A percentile compares a stretch with the other conserved stretches of the same genome.
Conservation (phyloP, 37 sponge, comb jelly and placozoan species). For the Corticium candelabrum region DNA sequence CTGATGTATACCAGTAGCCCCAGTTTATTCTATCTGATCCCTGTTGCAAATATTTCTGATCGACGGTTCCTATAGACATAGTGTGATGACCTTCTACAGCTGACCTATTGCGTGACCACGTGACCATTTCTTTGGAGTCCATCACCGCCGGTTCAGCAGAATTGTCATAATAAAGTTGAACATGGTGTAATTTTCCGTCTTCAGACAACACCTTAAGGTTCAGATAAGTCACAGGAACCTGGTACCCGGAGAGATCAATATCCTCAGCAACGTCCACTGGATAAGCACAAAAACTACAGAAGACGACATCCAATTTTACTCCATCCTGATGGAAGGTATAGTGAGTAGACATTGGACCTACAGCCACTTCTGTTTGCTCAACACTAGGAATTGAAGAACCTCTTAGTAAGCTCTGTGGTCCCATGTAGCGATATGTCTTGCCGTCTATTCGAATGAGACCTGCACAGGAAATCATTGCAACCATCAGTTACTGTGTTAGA, state of each 20-base stretch:
- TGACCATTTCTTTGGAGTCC: conserved; percentile 18
- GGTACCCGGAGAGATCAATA: background rate
- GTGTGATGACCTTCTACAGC: conserved; percentile 7
- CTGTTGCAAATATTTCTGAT: conserved; percentile 18
- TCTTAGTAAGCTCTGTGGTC: background rate
- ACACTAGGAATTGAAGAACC: background rate
- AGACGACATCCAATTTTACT: conserved; percentile 31
- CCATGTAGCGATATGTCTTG: background rate
- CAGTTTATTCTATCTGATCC: conserved; percentile 53
- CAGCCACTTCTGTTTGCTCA: conserved; percentile 16
- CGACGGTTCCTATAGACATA: conserved; percentile 39
- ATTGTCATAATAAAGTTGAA: conserved; percentile 62
- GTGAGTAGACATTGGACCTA: conserved; percentile 53
- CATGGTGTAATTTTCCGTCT: conserved; percentile 41
- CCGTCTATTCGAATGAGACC: background rate
- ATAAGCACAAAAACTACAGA: conserved; percentile 19
- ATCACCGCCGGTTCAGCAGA: conserved; percentile 45
- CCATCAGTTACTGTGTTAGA: background rate
- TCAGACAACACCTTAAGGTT: conserved; percentile 20
- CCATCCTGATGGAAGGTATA: conserved; percentile 44
- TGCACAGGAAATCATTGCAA: background rate
- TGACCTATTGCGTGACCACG: conserved; percentile 14
- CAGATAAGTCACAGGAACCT: conserved; percentile 37
- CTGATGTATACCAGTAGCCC: conserved; percentile 50
- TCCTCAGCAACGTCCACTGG: background rate